Evolutionary conservation across 2,797 vertebrate genomes (phyloP), one percentile per base, ranked within the genome.

Genomic region (Eleutherodactylus coqui): DNA sequence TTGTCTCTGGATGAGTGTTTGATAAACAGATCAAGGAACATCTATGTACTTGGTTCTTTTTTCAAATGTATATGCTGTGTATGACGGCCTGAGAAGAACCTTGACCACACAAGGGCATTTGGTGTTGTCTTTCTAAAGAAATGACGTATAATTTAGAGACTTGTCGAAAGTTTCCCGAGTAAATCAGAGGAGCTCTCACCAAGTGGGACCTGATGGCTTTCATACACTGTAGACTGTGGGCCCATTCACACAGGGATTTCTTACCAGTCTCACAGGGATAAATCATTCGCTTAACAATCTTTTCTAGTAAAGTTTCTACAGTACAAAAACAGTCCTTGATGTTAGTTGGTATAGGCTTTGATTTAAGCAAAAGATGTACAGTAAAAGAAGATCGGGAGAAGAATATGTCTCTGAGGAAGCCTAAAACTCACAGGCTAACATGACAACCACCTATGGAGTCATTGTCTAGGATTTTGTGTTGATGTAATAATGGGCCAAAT

Each of bases 381-480:
- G n/a, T 32, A 49, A 19, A 75, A 49, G 72, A 29, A 75, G 7
- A 75, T 75, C 72, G 27, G 43, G 72, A 36, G 29, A 53, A 76
- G 47, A 76, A 76, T 76, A 21, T 2, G 47, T 53, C 47, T 49
- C 45, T 51, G 47, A 76, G n/a, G 17, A 76, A 17, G 17, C 27
- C 29, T 32, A 34, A 76, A 10, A 17, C 47, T 2, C 24, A 51
- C 16, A 32, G 75, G 27, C 38, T 34, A 76, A 10, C 32, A 76
- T 76, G 47, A 16, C 17, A 47, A 11, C 29, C 29, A 51, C 75
- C 13, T 34, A 36, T 24, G 27, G 45, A 51, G 75, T 34, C 17
- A 76, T 76, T 73, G 69, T 73, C 24, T 34, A 17, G 27, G 16
- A 27, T 29, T 29, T 47, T 29, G 32, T 27, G 64, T 24, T 36